Base-by-base conservation (phyloP, 2,888 invertebrate species). In the Diplolepis rosae region DNA sequence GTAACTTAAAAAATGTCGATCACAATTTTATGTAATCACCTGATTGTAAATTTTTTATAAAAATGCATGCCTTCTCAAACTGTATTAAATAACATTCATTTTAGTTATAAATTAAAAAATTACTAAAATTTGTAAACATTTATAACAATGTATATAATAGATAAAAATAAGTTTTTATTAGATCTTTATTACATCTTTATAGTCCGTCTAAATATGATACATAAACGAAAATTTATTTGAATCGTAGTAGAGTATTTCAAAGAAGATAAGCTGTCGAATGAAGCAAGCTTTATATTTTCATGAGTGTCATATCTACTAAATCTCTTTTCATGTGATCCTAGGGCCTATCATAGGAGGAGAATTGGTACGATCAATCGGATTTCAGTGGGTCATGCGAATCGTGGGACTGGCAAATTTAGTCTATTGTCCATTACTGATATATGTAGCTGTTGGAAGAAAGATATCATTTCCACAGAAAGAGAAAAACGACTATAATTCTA, bases 341-440 rank as follows among this genome's bases (percentile, higher is more conserved):
- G 95, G 95, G 68, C 95, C 96, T 0, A 90, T 95, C 51, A 84
- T 94, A 61, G 95, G 94, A 22, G 94, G 95, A 1, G 92, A 93
- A 82, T 87, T 94, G 75, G 93, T 94, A 0, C 92, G 92, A 79
- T 85, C 90, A 11, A 89, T 95, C 51, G 95, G 95, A 42, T 95
- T 95, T 86, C 91, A 92, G 24, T 94, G 94, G 93, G 89, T 95
- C 11, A 94, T 95, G 91, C 90, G 94, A 74, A 89, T 92, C 22
- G 90, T 95, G 32, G 95, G 95, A 1, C 87, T 94, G 27, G 83
- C 93, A 13, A 95, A 95, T 87, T 87, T 95, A 22, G 80, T 92
- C 9, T 94, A 93, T 85, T 93, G 93, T 74, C 94, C 95, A 0
- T 84, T 94, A 42, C 89, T 95, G 70, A 86, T 92, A 35, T 90